phyloP scores from a whole-genome alignment of 2,797 vertebrate genomes.

The Anguilla obscura region DNA sequence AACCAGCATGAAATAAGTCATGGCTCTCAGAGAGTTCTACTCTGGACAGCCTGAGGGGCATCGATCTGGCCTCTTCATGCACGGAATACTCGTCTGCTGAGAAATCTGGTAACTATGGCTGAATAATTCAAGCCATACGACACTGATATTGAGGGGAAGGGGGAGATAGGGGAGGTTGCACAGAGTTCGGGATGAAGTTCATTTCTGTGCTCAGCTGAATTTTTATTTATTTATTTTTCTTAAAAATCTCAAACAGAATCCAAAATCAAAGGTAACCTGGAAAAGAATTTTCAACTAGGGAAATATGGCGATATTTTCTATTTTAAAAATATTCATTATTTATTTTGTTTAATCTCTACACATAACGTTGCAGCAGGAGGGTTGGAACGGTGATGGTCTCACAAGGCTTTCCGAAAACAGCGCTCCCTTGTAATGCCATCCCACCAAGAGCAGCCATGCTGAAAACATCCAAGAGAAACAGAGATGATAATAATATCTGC shows the following conservation, averaged over 20 bases:
- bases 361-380: neutral
- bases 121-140: conserved; percentile 10
- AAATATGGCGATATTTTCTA: neutral
- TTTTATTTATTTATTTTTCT: neutral
- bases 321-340: neutral
- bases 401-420: neutral
- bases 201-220: neutral
- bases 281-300: neutral
- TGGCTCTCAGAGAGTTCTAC: neutral
- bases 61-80: neutral
- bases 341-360: neutral
- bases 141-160: neutral
- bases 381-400: neutral
- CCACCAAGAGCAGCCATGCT: neutral
- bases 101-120: conserved; percentile 8
- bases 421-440: neutral
- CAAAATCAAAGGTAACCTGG: conserved; percentile 18
- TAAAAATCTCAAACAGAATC: neutral
- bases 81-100: neutral
- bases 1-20: neutral
- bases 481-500: neutral
- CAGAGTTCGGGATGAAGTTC: neutral
- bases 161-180: neutral
- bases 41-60: neutral
- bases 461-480: neutral